A percentile compares a stretch with the other conserved stretches of the same genome.
phyloP scores from a whole-genome alignment of 2,113 vertebrate species.

The Sceloporus tristichus region DNA sequence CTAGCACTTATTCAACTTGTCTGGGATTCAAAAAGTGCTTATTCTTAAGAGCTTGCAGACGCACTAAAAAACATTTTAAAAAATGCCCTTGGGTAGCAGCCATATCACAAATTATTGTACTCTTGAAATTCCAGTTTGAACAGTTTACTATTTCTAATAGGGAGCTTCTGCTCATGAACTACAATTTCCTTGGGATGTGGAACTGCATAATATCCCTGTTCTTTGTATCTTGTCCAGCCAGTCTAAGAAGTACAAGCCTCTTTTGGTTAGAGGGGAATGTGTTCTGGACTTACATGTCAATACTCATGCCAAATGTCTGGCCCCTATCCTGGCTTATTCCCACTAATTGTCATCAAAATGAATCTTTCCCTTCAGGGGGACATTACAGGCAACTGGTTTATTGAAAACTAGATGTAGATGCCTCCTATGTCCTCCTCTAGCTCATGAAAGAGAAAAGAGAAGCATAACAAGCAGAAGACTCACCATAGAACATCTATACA shows the following conservation, averaged over 20 bases:
- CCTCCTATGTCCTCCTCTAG: neutral
- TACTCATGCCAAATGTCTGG: neutral
- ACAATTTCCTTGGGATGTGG: too few species aligned
- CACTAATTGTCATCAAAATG: neutral
- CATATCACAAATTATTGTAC: neutral
- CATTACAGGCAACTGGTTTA: neutral
- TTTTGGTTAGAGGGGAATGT: neutral
- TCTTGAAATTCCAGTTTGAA: slow-evolving; percentile 7
- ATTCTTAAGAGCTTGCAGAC: neutral
- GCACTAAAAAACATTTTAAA: neutral
- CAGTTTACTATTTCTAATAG: neutral
- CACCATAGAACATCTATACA: neutral
- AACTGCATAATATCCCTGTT: neutral
- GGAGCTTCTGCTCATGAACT: neutral
- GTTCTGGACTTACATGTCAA: neutral
- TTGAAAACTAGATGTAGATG: neutral
- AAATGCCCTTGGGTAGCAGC: neutral
- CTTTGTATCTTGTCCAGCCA: neutral
- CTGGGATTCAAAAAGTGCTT: neutral
- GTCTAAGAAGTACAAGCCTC: neutral
- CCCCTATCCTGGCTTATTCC: neutral
- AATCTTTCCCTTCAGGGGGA: neutral
- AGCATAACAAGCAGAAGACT: neutral
- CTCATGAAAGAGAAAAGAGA: neutral
- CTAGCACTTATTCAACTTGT: too few species aligned